Conservation (phyloP, 2,797 vertebrate species). For the Clarias platycephalus region DNA sequence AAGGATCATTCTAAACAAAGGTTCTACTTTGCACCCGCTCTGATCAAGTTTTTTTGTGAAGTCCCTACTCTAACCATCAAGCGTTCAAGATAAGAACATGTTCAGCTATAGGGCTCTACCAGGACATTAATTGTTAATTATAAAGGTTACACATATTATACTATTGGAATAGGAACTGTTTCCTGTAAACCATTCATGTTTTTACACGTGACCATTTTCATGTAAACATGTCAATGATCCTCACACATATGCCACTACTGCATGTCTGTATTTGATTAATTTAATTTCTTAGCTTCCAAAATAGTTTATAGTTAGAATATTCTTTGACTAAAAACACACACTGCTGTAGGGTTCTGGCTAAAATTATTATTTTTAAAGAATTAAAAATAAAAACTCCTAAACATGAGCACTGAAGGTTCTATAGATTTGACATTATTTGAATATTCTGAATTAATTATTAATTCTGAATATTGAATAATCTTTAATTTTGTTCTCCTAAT, state of each 20-base stretch:
- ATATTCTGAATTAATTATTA: neutral
- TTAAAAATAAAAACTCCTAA: neutral
- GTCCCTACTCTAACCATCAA: too few relatives aligned
- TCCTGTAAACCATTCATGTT: neutral
- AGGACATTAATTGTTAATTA: neutral
- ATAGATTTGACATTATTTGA: neutral
- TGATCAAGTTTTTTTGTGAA: too few relatives aligned
- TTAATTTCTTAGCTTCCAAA: neutral
- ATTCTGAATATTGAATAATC: neutral
- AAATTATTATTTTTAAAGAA: neutral
- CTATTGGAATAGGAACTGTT: neutral
- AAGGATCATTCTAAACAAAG: neutral
- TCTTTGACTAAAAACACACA: neutral
- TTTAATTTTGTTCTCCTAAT: neutral
- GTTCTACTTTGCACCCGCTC: neutral
- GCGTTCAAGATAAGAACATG: neutral
- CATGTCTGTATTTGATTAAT: neutral
- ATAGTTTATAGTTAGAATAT: neutral
- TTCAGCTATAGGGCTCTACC: neutral
- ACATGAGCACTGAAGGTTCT: neutral
- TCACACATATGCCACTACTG: too few relatives aligned
- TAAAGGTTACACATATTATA: neutral
- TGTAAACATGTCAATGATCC: neutral
- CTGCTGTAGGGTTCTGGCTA: neutral
- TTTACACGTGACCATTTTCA: neutral